phyloP scores from a whole-genome alignment of 2,113 vertebrate genomes.

The Brienomyrus brachyistius region DNA sequence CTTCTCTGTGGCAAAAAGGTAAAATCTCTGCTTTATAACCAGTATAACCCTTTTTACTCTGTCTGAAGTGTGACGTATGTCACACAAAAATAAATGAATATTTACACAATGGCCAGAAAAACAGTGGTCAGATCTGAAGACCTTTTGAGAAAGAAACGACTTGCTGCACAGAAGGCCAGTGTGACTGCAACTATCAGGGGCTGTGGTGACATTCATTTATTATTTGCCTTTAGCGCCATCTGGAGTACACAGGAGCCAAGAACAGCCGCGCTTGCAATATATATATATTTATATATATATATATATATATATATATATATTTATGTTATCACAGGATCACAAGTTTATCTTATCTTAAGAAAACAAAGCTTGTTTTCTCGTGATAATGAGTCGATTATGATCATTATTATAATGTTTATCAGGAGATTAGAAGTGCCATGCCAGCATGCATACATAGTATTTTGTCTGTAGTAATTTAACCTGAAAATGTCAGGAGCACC shows the following conservation, averaged over 20 bases:
- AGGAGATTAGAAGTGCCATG: no score
- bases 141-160: not conserved
- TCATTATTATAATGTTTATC: not conserved
- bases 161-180: not conserved
- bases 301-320: no score
- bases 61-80: no score
- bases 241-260: not conserved
- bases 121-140: not conserved
- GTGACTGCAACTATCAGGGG: not conserved
- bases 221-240: not conserved
- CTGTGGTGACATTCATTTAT: not conserved
- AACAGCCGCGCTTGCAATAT: not conserved
- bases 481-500: no score
- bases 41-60: no score
- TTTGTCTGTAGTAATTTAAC: no score
- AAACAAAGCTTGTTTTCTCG: not conserved
- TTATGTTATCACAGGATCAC: not conserved
- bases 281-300: not conserved
- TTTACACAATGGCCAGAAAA: not conserved
- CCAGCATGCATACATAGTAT: not conserved
- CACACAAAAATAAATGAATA: no score
- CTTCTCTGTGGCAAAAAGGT: no score
- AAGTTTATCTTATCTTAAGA: not conserved
- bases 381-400: not conserved
- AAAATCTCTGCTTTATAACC: no score